A percentile compares a stretch with the other conserved stretches of the same genome.
Conservation (phyloP, 2,113 vertebrate genomes). For the Procavia capensis region DNA sequence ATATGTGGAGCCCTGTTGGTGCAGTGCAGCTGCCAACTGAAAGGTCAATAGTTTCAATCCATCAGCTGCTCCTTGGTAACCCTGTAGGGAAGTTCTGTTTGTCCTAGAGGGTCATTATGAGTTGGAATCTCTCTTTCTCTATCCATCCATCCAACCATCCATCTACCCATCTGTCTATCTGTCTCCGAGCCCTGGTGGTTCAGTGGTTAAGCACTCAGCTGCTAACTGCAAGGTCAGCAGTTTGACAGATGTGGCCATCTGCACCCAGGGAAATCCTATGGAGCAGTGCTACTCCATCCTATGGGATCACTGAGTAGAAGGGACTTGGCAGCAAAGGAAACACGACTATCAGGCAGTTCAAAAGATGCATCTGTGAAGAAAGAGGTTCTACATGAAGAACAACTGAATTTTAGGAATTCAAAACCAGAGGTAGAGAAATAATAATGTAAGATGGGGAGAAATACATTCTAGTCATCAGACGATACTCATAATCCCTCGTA, state of each 20-base stretch:
- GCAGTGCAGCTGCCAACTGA: too few relatives aligned
- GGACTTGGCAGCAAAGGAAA: background rate
- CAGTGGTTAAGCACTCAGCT: background rate
- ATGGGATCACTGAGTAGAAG: background rate
- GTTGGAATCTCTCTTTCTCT: background rate
- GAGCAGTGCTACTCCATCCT: background rate
- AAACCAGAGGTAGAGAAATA: background rate
- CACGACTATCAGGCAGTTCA: background rate
- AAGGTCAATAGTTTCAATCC: too few relatives aligned
- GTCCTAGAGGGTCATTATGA: too few relatives aligned
- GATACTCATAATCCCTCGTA: background rate
- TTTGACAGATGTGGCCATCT: background rate
- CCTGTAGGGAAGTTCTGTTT: too few relatives aligned
- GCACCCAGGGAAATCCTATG: background rate
- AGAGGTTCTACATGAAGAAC: background rate
- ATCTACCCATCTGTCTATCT: background rate
- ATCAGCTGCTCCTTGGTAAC: too few relatives aligned
- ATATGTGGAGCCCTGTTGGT: too few relatives aligned
- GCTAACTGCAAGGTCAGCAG: background rate
- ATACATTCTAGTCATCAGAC: background rate
- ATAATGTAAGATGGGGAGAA: background rate
- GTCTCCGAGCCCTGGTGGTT: background rate
- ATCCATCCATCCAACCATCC: background rate
- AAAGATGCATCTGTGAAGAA: background rate
- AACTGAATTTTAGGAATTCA: conserved; percentile 43